Base-by-base conservation (phyloP, 2,797 vertebrate species). In the Chloroceryle amazona region DNA sequence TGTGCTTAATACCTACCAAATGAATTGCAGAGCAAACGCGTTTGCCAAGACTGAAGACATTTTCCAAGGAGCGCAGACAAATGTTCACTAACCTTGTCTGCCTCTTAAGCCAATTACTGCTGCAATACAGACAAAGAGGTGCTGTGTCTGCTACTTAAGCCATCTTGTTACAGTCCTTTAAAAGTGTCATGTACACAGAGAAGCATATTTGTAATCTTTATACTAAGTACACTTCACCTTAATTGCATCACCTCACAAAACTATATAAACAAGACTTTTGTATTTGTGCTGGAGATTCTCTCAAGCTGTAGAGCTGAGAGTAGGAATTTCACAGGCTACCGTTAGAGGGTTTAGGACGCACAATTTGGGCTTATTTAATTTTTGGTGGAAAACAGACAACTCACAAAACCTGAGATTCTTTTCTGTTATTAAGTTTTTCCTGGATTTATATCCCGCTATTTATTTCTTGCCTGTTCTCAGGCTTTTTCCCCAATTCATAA, bases 141-240 rank as follows among this genome's bases (percentile, higher is more conserved):
- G 94, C 88, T 92, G 86, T 93, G 94, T 42, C 94, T 96, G 86
- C 75, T 93, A 73, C 93, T 93, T 96, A 96, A 96, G 73, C 93
- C 86, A 46, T 68, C 93, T 89, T 93, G 94, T 97, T 94, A 91
- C 31, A 71, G 87, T 89, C 79, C 81, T 94, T 94, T 96, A 90
- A 93, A 95, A 92, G 94, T 91, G 92, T 92, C 93, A 85, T 89
- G 91, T 83, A 93, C 71, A 87, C 73, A 90, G 87, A 92, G 63
- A 83, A 75, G 88, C 76, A 18, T 96, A 96, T 96, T 94, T 93
- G 76, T 97, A 96, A 96, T 97, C 92, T 97, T 97, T 94, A 75
- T 35, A 74, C 79, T 86, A 96, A 96, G 96, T 93, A 96, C 93
- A 96, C 95, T 97, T 97, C 94, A 96, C 76, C 83, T 96, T 96